These are phyloP conservation scores for Pimpla rufipes DNA, from an alignment of 2,888 invertebrate genomes.

Conservation along the genomic window DNA sequence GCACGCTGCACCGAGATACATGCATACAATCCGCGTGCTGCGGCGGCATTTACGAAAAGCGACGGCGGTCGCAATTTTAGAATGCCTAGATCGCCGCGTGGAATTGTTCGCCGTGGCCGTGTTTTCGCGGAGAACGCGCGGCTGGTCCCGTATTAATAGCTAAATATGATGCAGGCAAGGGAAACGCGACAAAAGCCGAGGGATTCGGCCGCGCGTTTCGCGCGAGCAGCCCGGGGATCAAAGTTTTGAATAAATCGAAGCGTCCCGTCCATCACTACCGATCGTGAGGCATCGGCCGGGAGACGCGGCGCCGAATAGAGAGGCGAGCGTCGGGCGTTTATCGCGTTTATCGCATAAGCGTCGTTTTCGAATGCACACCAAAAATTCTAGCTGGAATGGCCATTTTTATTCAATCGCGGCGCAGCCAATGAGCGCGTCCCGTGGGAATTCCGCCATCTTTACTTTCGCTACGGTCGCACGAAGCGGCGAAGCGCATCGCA, in stretches of 20 bases:
- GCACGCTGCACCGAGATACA: neutral
- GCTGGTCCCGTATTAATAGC: slow-evolving; percentile 15
- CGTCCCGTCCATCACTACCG: slow-evolving; percentile 4
- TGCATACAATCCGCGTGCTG: no score
- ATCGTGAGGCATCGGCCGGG: neutral
- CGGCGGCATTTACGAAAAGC: neutral
- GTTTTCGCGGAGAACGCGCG: neutral
- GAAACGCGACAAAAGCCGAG: slow-evolving; percentile 38
- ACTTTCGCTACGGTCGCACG: slow-evolving; percentile 83
- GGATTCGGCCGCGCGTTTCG: slow-evolving; percentile 45
- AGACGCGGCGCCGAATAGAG: neutral
- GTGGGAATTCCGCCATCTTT: slow-evolving; percentile 76
- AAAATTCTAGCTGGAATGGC: slow-evolving; percentile 56
- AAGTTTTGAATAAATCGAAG: slow-evolving; percentile 28
- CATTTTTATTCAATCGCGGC: slow-evolving; percentile 66
- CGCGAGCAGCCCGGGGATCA: slow-evolving; percentile 16
- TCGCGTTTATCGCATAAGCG: slow-evolving; percentile 24
- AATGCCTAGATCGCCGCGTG: neutral
- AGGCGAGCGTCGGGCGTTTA: neutral
- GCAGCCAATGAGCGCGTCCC: slow-evolving; percentile 68
- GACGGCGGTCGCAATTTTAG: neutral
- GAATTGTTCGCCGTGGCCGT: neutral
- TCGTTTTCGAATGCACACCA: slow-evolving; percentile 63
- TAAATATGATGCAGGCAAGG: slow-evolving; percentile 30
- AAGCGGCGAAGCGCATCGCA: slow-evolving; percentile 69